Base-by-base conservation (phyloP, 2,113 vertebrate genomes). In the Hippoglossus stenolepis region DNA sequence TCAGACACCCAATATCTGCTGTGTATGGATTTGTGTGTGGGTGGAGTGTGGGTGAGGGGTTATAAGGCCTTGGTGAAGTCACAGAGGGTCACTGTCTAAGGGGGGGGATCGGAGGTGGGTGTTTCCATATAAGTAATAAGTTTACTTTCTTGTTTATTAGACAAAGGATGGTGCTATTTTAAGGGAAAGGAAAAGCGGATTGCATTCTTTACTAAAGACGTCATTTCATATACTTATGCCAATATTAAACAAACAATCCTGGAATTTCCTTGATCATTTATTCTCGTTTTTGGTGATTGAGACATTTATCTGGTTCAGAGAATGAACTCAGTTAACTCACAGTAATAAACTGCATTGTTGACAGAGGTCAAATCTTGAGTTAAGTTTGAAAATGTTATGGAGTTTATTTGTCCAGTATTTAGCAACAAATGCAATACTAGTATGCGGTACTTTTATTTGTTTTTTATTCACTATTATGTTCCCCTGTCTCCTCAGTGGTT, bases 401-500 rank as follows among this genome's bases (percentile, higher is more conserved):
- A 47, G 45, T 14, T 12, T 15, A 9, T 13, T 43, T 8, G 40
- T 43, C 17, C 17, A n/a, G 4, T n/a, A 15, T 51, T 31, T 17
- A n/a, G 12, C 3, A 61, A 4, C 47, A 49, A 17, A 3, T 51
- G 3, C 15, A 5, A 5, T 20, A 18, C 18, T 20, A 47, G 13
- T 47, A 47, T 38, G 6, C 35, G 17, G 45, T 38, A 43, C 10
- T 17, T 72, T 49, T 0, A 59, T 2, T 21, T 53, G 13, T 71
- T 3, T 72, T 2, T 69, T 47, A 72, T 70, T 28, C n/a, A 56
- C 49, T 47, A 45, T 53, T 54, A 6, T 69, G 35, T 89, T 10
- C 62, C 75, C 86, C 21, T 85, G 56, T 94, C 57, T 91, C 65
- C 43, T 26, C 90, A 98, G 97, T 93, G 86, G 73, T 88, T 59